Conservation (phyloP, 1,140 invertebrate genomes). For the Cotesia chilonis region DNA sequence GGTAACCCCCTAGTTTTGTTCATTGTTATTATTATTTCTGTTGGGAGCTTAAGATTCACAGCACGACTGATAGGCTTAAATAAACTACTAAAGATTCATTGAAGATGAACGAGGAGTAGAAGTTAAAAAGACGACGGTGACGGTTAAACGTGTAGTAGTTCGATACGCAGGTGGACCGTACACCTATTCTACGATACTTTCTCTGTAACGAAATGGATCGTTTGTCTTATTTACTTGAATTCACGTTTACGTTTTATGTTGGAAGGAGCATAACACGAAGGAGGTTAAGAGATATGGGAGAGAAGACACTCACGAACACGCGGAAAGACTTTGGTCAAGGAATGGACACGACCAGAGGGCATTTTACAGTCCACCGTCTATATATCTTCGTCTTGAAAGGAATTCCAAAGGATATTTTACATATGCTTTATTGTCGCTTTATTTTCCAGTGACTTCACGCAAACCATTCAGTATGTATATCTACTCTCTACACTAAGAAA, state of each 20-base stretch:
- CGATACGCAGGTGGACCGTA: constrained; percentile 39
- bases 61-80: constrained; percentile 38
- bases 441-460: constrained; percentile 55
- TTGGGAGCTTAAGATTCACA: constrained; percentile 45
- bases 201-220: constrained; percentile 40
- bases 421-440: constrained; percentile 67
- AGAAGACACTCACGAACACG: constrained; percentile 29
- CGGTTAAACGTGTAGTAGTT: constrained; percentile 30
- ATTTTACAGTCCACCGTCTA: constrained; percentile 55
- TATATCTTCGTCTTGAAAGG: constrained; percentile 67
- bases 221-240: constrained; percentile 42
- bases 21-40: constrained; percentile 30
- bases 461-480: constrained; percentile 11
- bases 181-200: constrained; percentile 25
- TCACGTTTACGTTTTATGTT: constrained; percentile 19
- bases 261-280: constrained; percentile 29
- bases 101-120: constrained; percentile 38
- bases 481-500: constrained; percentile 16
- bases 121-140: constrained; percentile 6
- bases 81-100: constrained; percentile 40
- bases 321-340: constrained; percentile 40
- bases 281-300: constrained; percentile 23
- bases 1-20: constrained; percentile 20
- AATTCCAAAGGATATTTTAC: constrained; percentile 68
- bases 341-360: constrained; percentile 56